Conservation (phyloP, 2,113 vertebrate species). For the Lepus americanus region DNA sequence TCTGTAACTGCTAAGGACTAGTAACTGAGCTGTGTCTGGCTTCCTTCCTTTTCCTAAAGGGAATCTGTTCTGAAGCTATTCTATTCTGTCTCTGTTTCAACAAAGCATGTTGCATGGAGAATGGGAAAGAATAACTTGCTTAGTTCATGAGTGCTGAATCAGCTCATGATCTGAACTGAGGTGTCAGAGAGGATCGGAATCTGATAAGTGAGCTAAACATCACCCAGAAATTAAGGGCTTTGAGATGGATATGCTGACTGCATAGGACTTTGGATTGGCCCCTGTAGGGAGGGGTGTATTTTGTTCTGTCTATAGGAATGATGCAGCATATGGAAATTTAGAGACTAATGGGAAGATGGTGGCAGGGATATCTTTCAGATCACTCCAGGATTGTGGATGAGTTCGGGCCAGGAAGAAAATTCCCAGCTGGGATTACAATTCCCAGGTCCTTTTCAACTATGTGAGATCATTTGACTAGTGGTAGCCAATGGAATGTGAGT, state of each 20-base stretch:
- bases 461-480: background rate
- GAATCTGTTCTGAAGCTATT: background rate
- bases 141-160: background rate
- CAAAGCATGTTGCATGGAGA: background rate
- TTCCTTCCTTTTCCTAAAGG: background rate
- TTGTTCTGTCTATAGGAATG: background rate
- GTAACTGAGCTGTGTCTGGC: background rate
- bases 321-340: background rate
- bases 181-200: background rate
- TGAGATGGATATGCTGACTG: background rate
- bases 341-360: background rate
- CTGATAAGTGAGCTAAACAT: background rate
- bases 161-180: background rate
- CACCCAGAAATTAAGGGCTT: background rate
- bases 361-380: background rate
- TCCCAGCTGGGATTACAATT: background rate
- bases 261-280: background rate
- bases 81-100: background rate
- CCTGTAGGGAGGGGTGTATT: background rate
- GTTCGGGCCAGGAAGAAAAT: background rate
- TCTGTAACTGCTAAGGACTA: background rate
- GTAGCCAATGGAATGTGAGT: background rate
- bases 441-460: background rate
- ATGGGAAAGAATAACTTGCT: background rate
- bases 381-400: background rate